These are phyloP conservation scores for Xylocampa areola DNA, from an alignment of 2,888 invertebrate genomes.

Conservation along the genomic window DNA sequence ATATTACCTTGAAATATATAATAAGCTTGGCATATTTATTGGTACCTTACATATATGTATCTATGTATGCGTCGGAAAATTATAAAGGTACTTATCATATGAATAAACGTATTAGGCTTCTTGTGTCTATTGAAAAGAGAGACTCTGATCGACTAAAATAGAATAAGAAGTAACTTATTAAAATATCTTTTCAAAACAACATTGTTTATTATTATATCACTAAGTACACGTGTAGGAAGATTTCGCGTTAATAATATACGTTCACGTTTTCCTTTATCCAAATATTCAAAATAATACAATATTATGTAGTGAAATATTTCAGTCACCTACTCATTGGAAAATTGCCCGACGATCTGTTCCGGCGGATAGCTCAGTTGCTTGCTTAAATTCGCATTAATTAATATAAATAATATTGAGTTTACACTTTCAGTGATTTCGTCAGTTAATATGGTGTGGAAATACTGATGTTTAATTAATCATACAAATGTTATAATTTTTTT, in stretches of 20 bases:
- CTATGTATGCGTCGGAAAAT: too few relatives aligned
- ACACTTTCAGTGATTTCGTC: slow-evolving; percentile 10
- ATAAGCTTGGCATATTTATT: too few relatives aligned
- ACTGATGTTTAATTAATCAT: neutral
- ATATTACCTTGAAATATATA: too few relatives aligned
- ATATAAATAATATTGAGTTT: neutral
- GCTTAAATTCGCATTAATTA: slow-evolving; percentile 8
- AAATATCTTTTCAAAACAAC: neutral
- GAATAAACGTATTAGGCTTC: too few relatives aligned
- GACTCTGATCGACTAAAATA: neutral
- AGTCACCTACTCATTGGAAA: slow-evolving; percentile 36
- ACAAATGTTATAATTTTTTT: too few relatives aligned
- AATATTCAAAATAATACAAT: slow-evolving; percentile 13
- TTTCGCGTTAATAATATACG: neutral
- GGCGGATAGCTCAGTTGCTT: slow-evolving; percentile 4
- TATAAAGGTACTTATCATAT: too few relatives aligned
- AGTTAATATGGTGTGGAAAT: neutral
- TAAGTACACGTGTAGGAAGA: slow-evolving; percentile 12
- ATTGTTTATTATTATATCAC: neutral
- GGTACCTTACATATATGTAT: too few relatives aligned
- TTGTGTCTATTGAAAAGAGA: too few relatives aligned
- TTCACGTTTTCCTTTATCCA: slow-evolving; percentile 3
- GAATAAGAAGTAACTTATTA: neutral
- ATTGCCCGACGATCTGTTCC: slow-evolving; percentile 20
- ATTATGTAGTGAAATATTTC: too few relatives aligned